Evolutionary conservation across 2,113 vertebrate genomes (phyloP), one percentile per base, ranked within the genome.

Genomic region (Grantiella picta): DNA sequence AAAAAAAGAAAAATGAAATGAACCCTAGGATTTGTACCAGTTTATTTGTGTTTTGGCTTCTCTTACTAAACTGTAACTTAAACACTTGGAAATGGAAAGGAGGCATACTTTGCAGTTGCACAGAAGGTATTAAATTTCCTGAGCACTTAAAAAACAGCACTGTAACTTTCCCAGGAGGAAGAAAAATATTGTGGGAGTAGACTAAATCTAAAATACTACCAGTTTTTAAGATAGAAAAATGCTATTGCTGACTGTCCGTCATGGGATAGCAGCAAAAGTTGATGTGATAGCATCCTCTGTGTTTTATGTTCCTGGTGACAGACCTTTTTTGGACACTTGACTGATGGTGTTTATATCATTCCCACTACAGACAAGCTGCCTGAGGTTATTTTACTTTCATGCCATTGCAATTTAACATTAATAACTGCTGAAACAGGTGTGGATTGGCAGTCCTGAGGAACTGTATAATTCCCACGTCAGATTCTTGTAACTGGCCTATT

Each of bases 311-410:
- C 17, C 38, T 57, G 25, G n/a, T 77, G 83, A 91, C 78, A 94
- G 71, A 77, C 23, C 27, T 35, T 60, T 63, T 88, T 60, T 82
- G 66, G 84, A 82, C 59, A 66, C 27, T 91, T 90, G 82, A 49
- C 54, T 88, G 82, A 65, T 35, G 36, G 16, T 71, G 44, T 89
- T 94, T 80, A 49, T 95, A 52, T 57, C 69, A 71, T 81, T 94
- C 29, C 50, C 68, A 19, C 47, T 80, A 66, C 66, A 88, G 84
- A 73, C 17, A 52, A 12, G 24, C 50, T 96, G 66, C 87, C 65
- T 87, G 53, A 56, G 45, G 75, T 94, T 66, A 70, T 89, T 95
- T 94, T 89, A 49, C 35, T 85, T 91, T 76, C 64, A 50, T 82
- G 47, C 28, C 27, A 27, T 82, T 85, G 61, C 85, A 84, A 77